Evolutionary conservation across 2,113 vertebrate genomes (phyloP), one percentile per base, ranked within the genome.

Genomic region (Neoarius graeffei): DNA sequence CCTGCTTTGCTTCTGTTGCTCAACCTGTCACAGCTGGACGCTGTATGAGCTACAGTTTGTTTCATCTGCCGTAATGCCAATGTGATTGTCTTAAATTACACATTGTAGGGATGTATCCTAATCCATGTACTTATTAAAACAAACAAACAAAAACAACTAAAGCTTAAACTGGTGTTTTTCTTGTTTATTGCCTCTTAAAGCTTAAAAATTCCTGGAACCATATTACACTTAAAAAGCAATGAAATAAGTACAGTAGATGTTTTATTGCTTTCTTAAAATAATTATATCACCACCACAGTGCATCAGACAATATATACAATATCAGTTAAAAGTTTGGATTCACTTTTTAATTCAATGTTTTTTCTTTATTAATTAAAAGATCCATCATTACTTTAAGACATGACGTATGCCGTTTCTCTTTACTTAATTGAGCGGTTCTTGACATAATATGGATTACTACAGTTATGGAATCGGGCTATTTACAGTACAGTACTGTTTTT

Each of bases 101-200:
- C 20, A 48, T 77, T 77, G 56, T 74, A 48, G 35, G 4, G 17
- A 86, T 54, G 35, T 74, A 76, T 62, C 27, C 42, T 76, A 19
- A 67, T 84, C 35, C 7, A 54, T 52, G n/a, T 27, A 20, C 8
- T 79, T 56, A 23, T 64, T 27, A 86, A 81, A 13, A 86, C 56
- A 86, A 48, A 50, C 67, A 81, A 13, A 48, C 4, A 50, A 86
- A 81, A 13, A 69, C 56, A 86, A 48, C 60, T 81, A 42, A 86
- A 74, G n/a, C n/a, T 35, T 57, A 59, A 19, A 25, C 42, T 59
- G 25, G 19, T 59, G 15, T 57, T 25, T 57, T 25, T 69, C 7
- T 62, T 67, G 6, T 67, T 81, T 81, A 11, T 81, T 69, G n/a
- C 19, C 6, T 64, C 57, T 62, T 79, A 77, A 86, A 69, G 48